phyloP scores from a whole-genome alignment of 2,888 invertebrate genomes.

The Nowickia ferox region DNA sequence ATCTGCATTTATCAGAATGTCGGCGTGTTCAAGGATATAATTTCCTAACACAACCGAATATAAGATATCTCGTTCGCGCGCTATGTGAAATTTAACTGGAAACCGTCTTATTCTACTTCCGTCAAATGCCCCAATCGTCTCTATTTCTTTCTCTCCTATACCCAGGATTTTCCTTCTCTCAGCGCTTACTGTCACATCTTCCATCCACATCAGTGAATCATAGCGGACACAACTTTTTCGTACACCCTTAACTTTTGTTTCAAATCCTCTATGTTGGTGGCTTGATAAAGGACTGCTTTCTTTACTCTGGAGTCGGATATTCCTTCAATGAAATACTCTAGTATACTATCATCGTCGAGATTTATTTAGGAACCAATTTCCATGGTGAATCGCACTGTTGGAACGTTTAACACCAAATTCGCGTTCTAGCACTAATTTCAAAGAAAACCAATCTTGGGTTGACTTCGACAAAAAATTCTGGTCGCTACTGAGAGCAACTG shows the following conservation, averaged over 20 bases:
- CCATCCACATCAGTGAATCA: not conserved
- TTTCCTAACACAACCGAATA: no score
- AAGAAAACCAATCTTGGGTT: slow-evolving; percentile 41
- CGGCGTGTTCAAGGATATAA: no score
- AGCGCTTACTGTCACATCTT: no score
- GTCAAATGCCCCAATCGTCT: no score
- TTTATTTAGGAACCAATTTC: slow-evolving; percentile 61
- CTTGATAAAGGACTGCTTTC: slow-evolving; percentile 51
- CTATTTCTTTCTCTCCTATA: no score
- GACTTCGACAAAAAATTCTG: slow-evolving; percentile 65
- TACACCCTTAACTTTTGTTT: slow-evolving; percentile 42
- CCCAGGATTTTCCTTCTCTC: no score
- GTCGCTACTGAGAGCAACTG: slow-evolving; percentile 63
- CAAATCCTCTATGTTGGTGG: slow-evolving; percentile 23
- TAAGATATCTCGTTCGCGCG: no score
- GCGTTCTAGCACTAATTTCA: slow-evolving; percentile 35
- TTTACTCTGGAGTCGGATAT: slow-evolving; percentile 49
- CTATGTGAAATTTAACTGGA: no score
- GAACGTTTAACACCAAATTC: slow-evolving; percentile 58
- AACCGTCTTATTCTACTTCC: no score
- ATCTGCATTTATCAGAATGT: slow-evolving; percentile 9
- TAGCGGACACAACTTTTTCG: slow-evolving; percentile 33
- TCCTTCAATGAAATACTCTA: slow-evolving; percentile 66
- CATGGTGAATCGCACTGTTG: slow-evolving; percentile 59
- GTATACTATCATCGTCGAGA: slow-evolving; percentile 63